Conservation (phyloP, 2,888 invertebrate species). For the Oegoconia quadripuncta region DNA sequence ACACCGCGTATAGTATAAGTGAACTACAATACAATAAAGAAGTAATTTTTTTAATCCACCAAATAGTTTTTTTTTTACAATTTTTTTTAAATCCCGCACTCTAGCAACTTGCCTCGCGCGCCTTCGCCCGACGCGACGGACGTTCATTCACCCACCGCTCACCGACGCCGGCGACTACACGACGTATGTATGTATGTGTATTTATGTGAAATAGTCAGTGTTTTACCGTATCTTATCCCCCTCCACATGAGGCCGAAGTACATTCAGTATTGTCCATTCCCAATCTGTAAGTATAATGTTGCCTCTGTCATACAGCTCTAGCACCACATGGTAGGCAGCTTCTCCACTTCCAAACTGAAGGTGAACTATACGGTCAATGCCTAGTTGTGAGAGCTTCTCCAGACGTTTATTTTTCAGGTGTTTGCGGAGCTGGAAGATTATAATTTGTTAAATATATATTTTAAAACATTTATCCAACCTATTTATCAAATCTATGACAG, state of each 20-base stretch:
- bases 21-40: no score
- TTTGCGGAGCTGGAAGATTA: constrained; percentile 89
- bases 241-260: constrained; percentile 94
- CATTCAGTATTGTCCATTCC: constrained; percentile 93
- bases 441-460: not conserved
- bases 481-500: no score
- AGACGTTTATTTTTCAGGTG: constrained; percentile 97
- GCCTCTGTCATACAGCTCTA: constrained; percentile 97
- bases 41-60: no score
- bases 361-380: constrained; percentile 95
- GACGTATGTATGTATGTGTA: not conserved
- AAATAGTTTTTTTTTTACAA: no score
- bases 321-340: constrained; percentile 95
- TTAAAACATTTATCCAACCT: no score
- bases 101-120: no score
- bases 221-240: constrained; percentile 88
- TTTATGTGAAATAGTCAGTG: not conserved
- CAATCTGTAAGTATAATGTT: constrained; percentile 97
- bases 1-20: no score
- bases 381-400: constrained; percentile 91
- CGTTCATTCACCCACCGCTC: no score
- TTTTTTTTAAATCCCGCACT: no score
- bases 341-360: constrained; percentile 96
- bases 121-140: no score
- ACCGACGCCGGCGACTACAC: no score